These are phyloP conservation scores for Nautilus pompilius DNA, from an alignment of 1,140 invertebrate genomes.

Conservation along the genomic window DNA sequence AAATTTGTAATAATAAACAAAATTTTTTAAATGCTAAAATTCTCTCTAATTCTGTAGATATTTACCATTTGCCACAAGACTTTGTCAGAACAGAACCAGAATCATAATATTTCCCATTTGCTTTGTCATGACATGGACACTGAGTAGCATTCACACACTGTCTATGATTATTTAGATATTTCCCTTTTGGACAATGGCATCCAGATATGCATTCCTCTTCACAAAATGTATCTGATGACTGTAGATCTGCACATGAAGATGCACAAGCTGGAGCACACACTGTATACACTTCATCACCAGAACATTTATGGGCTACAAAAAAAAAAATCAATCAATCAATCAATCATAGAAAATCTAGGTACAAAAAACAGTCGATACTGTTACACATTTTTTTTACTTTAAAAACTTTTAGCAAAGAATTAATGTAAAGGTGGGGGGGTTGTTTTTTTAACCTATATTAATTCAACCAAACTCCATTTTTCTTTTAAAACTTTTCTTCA, in stretches of 20 bases:
- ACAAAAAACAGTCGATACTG: no score
- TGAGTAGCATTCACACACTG: not conserved
- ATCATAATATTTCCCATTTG: not conserved
- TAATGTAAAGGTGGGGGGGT: no score
- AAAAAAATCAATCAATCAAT: no score
- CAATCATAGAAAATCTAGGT: no score
- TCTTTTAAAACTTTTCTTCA: no score
- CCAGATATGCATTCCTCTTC: slow-evolving; percentile 1
- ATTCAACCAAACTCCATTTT: no score
- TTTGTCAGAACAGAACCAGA: not conserved
- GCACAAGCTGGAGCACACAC: not conserved
- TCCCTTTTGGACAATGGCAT: not conserved
- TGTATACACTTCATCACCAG: not conserved
- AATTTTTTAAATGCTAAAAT: no score
- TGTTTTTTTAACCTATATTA: no score
- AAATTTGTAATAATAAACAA: no score
- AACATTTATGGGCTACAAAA: not conserved
- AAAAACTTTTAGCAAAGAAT: no score
- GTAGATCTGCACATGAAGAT: not conserved
- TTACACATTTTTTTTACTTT: no score
- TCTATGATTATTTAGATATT: not conserved
- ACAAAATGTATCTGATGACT: not conserved
- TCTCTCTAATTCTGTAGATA: no score
- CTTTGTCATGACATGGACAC: slow-evolving; percentile 1
- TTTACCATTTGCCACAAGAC: slow-evolving; percentile 3